Evolutionary conservation across 53 echinoderm and acorn worm species (phyloP).

Genomic region (Patiria pectinifera): DNA sequence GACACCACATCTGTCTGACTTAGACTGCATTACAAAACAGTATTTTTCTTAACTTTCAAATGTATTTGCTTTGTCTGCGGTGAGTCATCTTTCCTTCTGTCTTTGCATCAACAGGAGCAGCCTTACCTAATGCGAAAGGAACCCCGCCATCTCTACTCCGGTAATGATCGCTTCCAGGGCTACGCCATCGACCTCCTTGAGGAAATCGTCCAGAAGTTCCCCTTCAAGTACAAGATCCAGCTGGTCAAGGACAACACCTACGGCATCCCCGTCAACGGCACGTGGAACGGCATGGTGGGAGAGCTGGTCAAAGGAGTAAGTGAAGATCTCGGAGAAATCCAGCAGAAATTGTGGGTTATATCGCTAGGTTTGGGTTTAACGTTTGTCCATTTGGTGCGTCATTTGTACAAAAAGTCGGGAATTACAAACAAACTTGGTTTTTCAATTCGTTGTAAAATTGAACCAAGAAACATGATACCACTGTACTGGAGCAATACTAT

Average conservation of each 20-base stretch:
- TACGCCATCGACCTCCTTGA: conserved; percentile 92
- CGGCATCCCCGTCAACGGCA: conserved; percentile 52
- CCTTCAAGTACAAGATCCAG: conserved; percentile 78
- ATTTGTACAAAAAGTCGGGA: too few species aligned
- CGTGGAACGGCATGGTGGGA: conserved; percentile 89
- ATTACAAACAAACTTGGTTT: too few species aligned
- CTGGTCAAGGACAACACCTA: conserved; percentile 70
- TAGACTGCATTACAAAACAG: not conserved
- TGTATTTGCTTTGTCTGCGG: not conserved
- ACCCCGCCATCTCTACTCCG: conserved; percentile 45
- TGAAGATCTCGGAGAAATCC: too few species aligned
- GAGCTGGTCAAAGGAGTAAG: conserved; percentile 82
- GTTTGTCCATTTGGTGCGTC: too few species aligned
- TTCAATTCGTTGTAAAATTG: too few species aligned
- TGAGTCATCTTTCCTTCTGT: not conserved
- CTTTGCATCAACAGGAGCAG: conserved; percentile 60
- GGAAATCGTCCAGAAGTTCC: conserved; percentile 68
- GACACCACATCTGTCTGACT: not conserved
- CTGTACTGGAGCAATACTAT: too few species aligned
- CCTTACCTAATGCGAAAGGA: conserved; percentile 85
- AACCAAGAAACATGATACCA: too few species aligned
- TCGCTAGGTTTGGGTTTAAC: too few species aligned
- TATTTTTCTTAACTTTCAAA: too few species aligned
- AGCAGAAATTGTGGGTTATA: too few species aligned
- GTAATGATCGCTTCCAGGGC: conserved; percentile 84